Evolutionary conservation across 2,888 invertebrate genomes (phyloP).

Genomic region (Philonicus albiceps): DNA sequence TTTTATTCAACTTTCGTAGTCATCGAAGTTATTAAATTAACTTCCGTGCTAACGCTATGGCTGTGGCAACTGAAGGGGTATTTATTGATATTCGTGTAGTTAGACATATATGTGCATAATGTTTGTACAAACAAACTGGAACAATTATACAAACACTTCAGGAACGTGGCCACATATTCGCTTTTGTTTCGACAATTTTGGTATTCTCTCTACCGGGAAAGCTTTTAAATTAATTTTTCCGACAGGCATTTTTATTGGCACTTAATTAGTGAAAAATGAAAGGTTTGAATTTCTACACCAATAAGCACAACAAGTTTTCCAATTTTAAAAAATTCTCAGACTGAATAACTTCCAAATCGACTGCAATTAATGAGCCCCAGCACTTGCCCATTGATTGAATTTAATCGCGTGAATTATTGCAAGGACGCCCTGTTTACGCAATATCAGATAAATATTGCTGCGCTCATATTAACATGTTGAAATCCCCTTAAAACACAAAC

Average conservation of each 20-base stretch:
- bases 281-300: constrained; percentile 11
- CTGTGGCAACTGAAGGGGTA: neutral
- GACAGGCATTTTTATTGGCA: constrained; percentile 24
- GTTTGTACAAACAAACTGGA: neutral
- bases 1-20: neutral
- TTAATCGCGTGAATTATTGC: constrained; percentile 3
- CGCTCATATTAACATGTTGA: neutral
- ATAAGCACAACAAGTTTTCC: neutral
- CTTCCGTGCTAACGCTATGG: neutral
- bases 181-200: neutral
- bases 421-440: neutral
- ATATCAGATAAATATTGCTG: neutral
- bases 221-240: constrained; percentile 2
- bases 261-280: constrained; percentile 22
- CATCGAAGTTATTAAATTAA: neutral
- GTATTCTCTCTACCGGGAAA: neutral
- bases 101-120: neutral
- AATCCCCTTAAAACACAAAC: neutral
- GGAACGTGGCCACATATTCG: neutral
- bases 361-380: neutral
- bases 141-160: neutral
- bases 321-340: neutral
- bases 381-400: neutral
- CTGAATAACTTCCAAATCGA: neutral
- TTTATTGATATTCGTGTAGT: neutral